Base-by-base conservation (phyloP, 1,140 invertebrate species). In the Metopolophium dirhodum region DNA sequence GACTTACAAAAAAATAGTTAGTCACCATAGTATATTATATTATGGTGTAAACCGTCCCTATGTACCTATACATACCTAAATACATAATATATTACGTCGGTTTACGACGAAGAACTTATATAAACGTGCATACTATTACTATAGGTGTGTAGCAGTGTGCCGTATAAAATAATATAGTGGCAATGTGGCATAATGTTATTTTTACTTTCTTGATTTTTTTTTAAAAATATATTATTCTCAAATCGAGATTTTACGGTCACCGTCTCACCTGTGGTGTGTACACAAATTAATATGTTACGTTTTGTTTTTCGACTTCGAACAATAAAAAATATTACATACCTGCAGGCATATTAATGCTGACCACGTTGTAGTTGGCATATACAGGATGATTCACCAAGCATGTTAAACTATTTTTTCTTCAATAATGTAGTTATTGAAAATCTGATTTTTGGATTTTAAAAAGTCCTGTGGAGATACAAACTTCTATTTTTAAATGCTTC, bases 181-280 rank as follows among this genome's bases (percentile, higher is more conserved):
- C 37, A 37, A 37, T 37, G 37, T 37, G 37, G 35, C n/a, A 82
- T 35, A 37, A 82, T 37, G 35, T 82, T 35, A 37, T 37, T 82
- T 82, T 37, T 22, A 82, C 35, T 82, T 82, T 82, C 77, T 82
- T 82, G 77, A 77, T 82, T 82, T 82, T 82, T 35, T 82, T 82
- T 82, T 35, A 2, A 41, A 41, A 41, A 41, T 41, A 82, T 2
- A 20, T 82, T 37, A 37, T 82, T 77, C 30, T 77, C n/a, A 37
- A 37, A 82, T 37, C 7, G 20, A 82, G 18, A 82, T 82, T 37
- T 37, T 37, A 82, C 77, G 35, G 77, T 82, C 22, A 37, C 30
- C n/a, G n/a, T 82, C n/a, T 77, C 68, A 9, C 30, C n/a, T 35
- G 68, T 35, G n/a, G 14, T 77, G 68, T 35, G 68, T 77, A 77